Conservation (phyloP, 2,888 invertebrate species). For the Cerastoderma edule region DNA sequence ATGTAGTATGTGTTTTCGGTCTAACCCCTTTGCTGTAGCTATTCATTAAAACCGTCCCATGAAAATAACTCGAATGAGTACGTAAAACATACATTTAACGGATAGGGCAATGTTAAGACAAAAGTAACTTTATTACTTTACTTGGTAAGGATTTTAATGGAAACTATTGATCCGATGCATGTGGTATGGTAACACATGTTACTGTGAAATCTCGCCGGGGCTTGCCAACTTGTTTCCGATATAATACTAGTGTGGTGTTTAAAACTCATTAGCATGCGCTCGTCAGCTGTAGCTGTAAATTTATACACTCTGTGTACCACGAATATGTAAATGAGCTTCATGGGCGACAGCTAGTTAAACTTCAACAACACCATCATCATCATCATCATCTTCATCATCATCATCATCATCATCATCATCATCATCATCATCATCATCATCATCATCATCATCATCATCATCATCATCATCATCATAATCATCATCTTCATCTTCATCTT, state of each 20-base stretch:
- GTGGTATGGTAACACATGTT: no score
- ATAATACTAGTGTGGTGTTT: not conserved
- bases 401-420: conserved; percentile 5
- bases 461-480: conserved; percentile 3
- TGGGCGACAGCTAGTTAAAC: not conserved
- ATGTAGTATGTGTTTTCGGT: no score
- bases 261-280: conserved; percentile 14
- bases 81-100: no score
- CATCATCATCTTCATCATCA: conserved; percentile 8
- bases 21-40: no score
- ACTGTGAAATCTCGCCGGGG: not conserved
- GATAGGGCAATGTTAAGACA: no score
- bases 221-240: conserved; percentile 14
- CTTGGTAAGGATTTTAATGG: no score
- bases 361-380: conserved; percentile 13
- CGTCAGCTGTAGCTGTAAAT: not conserved
- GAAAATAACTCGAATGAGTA: no score
- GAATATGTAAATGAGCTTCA: not conserved
- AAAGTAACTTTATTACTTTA: no score
- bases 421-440: conserved; percentile 1
- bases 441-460: not conserved
- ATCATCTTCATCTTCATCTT: not conserved
- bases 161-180: no score
- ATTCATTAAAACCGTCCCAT: no score
- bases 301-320: no score